These are phyloP conservation scores for Pterostichus madidus DNA, from an alignment of 2,888 invertebrate genomes.

Conservation along the genomic window DNA sequence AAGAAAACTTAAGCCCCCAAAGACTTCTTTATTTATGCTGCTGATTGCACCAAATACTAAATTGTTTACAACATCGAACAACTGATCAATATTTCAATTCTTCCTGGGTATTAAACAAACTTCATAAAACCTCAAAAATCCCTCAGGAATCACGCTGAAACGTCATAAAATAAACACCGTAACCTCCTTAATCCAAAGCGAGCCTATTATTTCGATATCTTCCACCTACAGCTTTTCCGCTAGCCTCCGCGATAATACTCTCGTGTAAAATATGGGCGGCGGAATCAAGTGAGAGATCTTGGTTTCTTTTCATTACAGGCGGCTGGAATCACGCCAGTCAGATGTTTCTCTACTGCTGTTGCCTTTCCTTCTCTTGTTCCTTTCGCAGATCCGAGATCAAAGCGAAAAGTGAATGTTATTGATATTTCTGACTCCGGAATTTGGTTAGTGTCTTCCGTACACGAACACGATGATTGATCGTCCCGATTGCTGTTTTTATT, in stretches of 20 bases:
- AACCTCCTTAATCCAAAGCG: constrained; percentile 1
- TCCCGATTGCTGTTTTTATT: constrained; percentile 32
- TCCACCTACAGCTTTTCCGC: neutral
- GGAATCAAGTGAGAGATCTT: constrained; percentile 27
- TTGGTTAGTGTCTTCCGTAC: constrained; percentile 27
- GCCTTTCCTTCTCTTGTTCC: neutral
- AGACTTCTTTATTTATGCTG: no score
- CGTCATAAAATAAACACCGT: constrained; percentile 15
- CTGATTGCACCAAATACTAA: neutral
- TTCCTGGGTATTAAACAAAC: neutral
- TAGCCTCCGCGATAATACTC: constrained; percentile 22
- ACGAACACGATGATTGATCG: constrained; percentile 42
- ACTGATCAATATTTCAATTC: neutral
- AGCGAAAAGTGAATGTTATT: constrained; percentile 36
- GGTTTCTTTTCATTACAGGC: constrained; percentile 37
- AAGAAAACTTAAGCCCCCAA: no score
- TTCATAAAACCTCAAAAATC: constrained; percentile 3
- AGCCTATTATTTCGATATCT: constrained; percentile 16
- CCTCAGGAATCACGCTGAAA: neutral
- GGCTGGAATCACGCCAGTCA: constrained; percentile 31
- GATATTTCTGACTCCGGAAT: constrained; percentile 27
- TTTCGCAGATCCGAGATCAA: constrained; percentile 3
- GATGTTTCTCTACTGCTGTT: neutral
- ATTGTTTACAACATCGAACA: neutral
- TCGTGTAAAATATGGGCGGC: constrained; percentile 22